These are phyloP conservation scores for Aldrovandia affinis DNA, from an alignment of 2,797 vertebrate species.

Conservation along the genomic window DNA sequence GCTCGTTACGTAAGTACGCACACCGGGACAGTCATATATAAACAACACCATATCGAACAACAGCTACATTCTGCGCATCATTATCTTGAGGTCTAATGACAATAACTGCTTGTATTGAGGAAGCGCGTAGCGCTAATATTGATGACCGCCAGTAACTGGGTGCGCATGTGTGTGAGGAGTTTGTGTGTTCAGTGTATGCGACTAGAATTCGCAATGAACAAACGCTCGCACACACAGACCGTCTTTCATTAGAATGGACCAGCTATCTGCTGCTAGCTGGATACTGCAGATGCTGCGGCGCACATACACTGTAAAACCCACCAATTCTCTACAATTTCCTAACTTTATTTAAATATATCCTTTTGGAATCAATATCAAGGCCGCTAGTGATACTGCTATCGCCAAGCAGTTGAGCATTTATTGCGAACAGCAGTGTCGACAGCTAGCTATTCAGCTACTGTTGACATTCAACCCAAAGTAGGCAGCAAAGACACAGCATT, in stretches of 20 bases:
- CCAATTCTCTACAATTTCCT: not conserved
- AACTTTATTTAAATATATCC: not conserved
- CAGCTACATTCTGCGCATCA: not conserved
- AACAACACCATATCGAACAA: not conserved
- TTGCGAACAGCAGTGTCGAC: not conserved
- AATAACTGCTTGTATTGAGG: not conserved
- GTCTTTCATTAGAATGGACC: conserved; percentile 62
- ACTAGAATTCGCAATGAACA: conserved; percentile 69
- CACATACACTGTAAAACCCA: not conserved
- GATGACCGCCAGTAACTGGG: conserved; percentile 25
- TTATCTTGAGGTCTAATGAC: not conserved
- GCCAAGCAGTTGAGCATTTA: not conserved
- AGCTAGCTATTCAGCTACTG: not conserved
- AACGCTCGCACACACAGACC: conserved; percentile 58
- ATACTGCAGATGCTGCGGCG: not conserved
- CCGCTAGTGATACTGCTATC: not conserved
- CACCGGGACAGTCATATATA: not conserved
- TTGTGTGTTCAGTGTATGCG: conserved; percentile 59
- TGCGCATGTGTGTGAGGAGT: conserved; percentile 27
- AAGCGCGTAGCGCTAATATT: not conserved
- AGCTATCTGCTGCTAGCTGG: conserved; percentile 34
- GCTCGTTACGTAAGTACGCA: conserved; percentile 8
- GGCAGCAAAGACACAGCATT: not conserved
- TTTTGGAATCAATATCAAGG: not conserved
- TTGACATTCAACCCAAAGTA: not conserved